Evolutionary conservation across 1,140 invertebrate species (phyloP), one percentile per base, ranked within the genome.

Genomic region (Heliconius melpomene): DNA sequence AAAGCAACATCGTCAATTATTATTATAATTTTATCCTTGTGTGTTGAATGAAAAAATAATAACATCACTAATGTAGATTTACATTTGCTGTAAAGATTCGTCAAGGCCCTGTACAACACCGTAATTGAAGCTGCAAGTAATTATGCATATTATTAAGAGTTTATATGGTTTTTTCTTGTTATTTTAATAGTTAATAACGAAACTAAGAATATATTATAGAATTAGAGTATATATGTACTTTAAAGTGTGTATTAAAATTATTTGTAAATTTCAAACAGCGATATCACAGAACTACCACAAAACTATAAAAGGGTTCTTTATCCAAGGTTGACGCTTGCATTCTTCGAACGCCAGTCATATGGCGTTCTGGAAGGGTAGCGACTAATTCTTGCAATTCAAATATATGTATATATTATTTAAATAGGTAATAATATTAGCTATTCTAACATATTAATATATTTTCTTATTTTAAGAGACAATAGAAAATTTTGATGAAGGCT

Each of bases 341-440:
- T 86, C 86, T 78, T 75, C 29, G 72, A 83, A 77, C 76, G 78
- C 78, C 81, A 77, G 73, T 80, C 60, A 80, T 81, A 84, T 84
- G 79, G 75, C 66, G 66, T 75, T 66, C 75, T 72, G 73, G 57
- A 75, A 83, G 80, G 80, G 75, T 79, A 73, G 72, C 78, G 66
- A 83, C 76, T 78, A 83, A 87, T 86, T 82, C 80, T 74, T 66
- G 60, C 23, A 13, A 66, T 60, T 18, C 13, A 29, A 66, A 20
- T 20, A 52, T 20, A 52, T 52, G 50, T 52, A 20, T 52, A 52
- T 52, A 52, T 52, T 52, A 18, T 18, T 52, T 20, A 52, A 20
- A 52, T 20, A 2, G 18, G 7, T 52, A 52, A 52, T 7, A 7
- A 20, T 18, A 52, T 52, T 20, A 20, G 18, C 7, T 46, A 46